Conservation (phyloP, 2,888 invertebrate species). For the Lasioglossum morio region DNA sequence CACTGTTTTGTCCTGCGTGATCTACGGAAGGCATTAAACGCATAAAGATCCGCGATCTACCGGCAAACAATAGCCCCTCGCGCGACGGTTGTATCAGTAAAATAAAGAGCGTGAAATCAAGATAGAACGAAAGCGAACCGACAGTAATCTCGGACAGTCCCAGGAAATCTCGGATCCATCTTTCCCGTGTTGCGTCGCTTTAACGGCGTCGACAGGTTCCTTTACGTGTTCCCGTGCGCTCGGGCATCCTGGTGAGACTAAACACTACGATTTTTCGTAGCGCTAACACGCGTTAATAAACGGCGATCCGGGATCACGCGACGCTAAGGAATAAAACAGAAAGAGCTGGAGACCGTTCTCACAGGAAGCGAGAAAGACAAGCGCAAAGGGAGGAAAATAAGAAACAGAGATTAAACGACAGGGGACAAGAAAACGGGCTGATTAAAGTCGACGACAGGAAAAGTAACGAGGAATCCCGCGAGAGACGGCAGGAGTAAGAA, state of each 20-base stretch:
- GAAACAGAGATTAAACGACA: slow-evolving; percentile 1
- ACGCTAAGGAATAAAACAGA: background rate
- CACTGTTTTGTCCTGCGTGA: background rate
- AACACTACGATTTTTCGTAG: slow-evolving; percentile 12
- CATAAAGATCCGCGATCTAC: background rate
- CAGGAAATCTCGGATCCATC: background rate
- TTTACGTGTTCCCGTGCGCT: background rate
- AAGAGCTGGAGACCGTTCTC: background rate
- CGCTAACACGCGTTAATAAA: slow-evolving; percentile 14
- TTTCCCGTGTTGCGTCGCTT: background rate
- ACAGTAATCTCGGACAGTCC: background rate
- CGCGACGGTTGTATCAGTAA: background rate
- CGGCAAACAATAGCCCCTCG: background rate
- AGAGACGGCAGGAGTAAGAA: background rate
- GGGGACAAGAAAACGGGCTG: slow-evolving; percentile 28
- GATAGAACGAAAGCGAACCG: background rate
- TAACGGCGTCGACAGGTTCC: background rate
- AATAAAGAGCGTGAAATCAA: background rate
- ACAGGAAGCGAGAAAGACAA: background rate
- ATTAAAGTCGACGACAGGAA: slow-evolving; percentile 36
- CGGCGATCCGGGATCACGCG: background rate
- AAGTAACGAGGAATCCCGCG: background rate
- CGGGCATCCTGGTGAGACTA: background rate
- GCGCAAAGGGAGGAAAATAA: background rate
- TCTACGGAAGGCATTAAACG: background rate